phyloP scores from a whole-genome alignment of 2,113 vertebrate species.

The Tangachromis dhanisi region DNA sequence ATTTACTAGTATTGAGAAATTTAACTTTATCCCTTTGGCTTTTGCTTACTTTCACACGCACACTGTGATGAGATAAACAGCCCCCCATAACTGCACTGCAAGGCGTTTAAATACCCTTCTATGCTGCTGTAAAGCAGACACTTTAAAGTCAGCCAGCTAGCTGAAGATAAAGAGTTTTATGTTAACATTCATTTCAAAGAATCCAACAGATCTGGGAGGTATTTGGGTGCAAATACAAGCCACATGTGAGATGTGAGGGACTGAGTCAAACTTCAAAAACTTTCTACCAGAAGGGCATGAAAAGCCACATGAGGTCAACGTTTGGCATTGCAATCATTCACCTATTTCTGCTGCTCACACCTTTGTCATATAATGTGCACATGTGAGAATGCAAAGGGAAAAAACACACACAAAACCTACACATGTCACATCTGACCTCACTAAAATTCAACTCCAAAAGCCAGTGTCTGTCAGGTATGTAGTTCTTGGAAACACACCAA shows the following conservation, averaged over 20 bases:
- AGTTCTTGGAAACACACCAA: conserved; percentile 6
- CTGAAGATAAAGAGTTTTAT: conserved; percentile 3
- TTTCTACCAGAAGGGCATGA: conserved; percentile 1
- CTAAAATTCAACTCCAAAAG: conserved; percentile 23
- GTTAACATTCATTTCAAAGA: conserved; percentile 56
- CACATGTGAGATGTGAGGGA: conserved; percentile 62
- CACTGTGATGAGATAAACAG: conserved; percentile 18
- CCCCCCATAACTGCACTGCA: neutral
- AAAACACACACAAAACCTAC: neutral
- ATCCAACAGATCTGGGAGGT: conserved; percentile 47
- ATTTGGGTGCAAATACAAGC: conserved; percentile 53
- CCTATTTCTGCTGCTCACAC: conserved; percentile 28
- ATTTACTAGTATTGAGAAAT: conserved; percentile 39
- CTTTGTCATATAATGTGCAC: neutral
- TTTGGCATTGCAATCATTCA: conserved; percentile 29
- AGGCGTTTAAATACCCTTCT: conserved; percentile 1
- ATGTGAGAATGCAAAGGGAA: neutral
- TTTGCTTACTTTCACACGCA: conserved; percentile 7
- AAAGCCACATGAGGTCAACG: conserved; percentile 48
- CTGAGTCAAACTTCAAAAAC: conserved; percentile 45
- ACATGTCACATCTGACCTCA: conserved; percentile 2
- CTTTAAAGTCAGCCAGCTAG: conserved; percentile 13
- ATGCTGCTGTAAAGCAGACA: conserved; percentile 2
- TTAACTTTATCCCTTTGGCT: neutral
- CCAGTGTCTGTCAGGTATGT: neutral